Base-by-base conservation (phyloP, 35 echinoderm and acorn worm genomes). In the Patiria miniata region DNA sequence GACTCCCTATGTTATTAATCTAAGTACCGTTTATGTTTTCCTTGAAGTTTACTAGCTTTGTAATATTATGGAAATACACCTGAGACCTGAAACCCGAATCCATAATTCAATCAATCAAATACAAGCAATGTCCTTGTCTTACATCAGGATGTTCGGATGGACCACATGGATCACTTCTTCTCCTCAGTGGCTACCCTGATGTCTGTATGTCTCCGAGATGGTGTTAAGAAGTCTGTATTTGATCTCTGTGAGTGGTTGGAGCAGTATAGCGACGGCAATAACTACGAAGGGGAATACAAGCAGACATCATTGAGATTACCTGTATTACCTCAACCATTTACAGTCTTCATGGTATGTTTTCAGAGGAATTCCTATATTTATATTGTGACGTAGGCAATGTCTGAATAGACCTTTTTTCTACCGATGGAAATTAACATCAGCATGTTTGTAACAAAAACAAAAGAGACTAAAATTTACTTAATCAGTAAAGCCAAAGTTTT, bases 121-220 rank as follows among this genome's bases (percentile, higher is more conserved):
- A 12, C 12, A 47, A 47, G 4, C 4, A 47, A 6, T 7, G 3
- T 55, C 52, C 55, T 84, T 81, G 17, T 79, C 38, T 17, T 82
- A 81, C 52, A 39, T 32, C 89, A 98, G 96, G 87, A 42, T 82
- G 78, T 54, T 59, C 81, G 96, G 60, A 94, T 99, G 96, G 47
- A 85, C 8, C 86, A 99, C 61, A 94, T 99, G 93, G 96, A 99
- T 34, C 82, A 94, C 83, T 99, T 95, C 90, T 99, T 99, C 60
- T 87, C 65, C 39, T 89, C 92, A 17, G 58, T 94, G n/a, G 93
- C 96, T 29, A 99, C 96, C 3, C 85, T 99, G 38, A 99, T 99
- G 96, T 99, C 96, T 26, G 86, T 89, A 18, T 93, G 93, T 22
- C 52, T 95, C 18, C 81, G 93, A 1, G 91, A 81, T 34, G 90